phyloP scores from a whole-genome alignment of 2,113 vertebrate genomes.

The Neolamprologus brichardi region DNA sequence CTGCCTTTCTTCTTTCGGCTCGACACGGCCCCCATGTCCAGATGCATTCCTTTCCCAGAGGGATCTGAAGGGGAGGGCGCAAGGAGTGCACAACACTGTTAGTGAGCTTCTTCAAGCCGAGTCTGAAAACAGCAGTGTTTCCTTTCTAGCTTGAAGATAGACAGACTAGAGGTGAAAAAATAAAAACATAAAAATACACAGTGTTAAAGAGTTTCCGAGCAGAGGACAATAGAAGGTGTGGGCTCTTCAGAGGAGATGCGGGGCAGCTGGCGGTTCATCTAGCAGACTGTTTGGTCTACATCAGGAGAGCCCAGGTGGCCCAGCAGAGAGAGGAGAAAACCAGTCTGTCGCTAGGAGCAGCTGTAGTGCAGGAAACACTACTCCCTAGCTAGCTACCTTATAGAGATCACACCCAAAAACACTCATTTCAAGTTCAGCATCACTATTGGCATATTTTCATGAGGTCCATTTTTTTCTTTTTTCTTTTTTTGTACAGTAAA shows the following conservation, averaged over 20 bases:
- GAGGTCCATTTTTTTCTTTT: constrained; percentile 10
- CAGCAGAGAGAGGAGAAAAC: neutral
- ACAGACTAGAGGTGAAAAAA: neutral
- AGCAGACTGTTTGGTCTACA: constrained; percentile 21
- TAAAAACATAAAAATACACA: neutral
- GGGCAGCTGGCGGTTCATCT: constrained; percentile 3
- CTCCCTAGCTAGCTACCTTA: constrained; percentile 28
- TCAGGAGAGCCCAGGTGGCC: constrained; percentile 15
- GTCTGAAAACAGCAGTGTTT: constrained; percentile 34
- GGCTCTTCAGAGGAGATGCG: neutral
- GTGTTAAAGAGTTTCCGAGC: neutral
- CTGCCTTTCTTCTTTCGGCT: neutral
- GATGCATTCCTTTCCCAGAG: constrained; percentile 45
- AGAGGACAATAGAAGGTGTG: neutral
- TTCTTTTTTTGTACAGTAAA: constrained; percentile 51
- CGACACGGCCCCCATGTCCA: constrained; percentile 3
- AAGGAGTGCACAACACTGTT: constrained; percentile 20
- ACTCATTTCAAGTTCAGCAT: constrained; percentile 43
- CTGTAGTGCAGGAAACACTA: constrained; percentile 12
- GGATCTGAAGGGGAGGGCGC: neutral
- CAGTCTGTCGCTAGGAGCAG: neutral
- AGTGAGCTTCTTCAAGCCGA: constrained; percentile 9
- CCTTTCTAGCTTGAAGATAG: constrained; percentile 16
- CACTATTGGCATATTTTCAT: constrained; percentile 52
- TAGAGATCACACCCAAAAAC: constrained; percentile 27